These are phyloP conservation scores for Drosophila truncata DNA, from an alignment of 1,140 invertebrate genomes.

Conservation along the genomic window DNA sequence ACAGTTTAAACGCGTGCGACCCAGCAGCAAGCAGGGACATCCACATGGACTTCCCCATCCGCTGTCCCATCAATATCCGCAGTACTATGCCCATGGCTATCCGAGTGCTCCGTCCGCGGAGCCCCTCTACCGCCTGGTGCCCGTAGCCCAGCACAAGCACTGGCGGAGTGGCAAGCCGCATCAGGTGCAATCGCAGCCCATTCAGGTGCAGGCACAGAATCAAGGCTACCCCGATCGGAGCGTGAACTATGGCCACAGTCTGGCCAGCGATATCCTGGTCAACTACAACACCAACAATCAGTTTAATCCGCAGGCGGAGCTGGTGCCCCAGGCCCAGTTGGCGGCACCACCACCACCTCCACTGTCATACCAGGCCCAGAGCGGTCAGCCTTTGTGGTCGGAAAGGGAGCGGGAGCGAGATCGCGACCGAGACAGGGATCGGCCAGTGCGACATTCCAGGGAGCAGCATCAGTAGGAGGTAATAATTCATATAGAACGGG, in stretches of 20 bases:
- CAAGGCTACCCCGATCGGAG: constrained; percentile 61
- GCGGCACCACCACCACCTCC: constrained; percentile 62
- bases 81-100: constrained; percentile 68
- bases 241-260: constrained; percentile 64
- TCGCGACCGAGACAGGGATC: constrained; percentile 10
- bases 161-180: constrained; percentile 59
- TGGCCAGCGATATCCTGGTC: constrained; percentile 67
- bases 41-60: background rate
- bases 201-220: constrained; percentile 69
- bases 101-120: constrained; percentile 56
- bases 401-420: constrained; percentile 36
- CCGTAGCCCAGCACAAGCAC: constrained; percentile 73
- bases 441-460: constrained; percentile 33
- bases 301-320: constrained; percentile 90
- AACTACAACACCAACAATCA: constrained; percentile 73
- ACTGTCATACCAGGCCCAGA: constrained; percentile 78
- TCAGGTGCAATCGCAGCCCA: constrained; percentile 70
- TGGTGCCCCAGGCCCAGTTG: constrained; percentile 75
- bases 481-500: background rate
- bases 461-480: constrained; percentile 29
- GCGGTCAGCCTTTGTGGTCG: constrained; percentile 56
- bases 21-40: constrained; percentile 36
- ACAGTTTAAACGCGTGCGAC: constrained; percentile 53
- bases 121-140: constrained; percentile 67
- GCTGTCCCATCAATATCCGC: constrained; percentile 46